Base-by-base conservation (phyloP, 2,113 vertebrate genomes). In the Panurus biarmicus region DNA sequence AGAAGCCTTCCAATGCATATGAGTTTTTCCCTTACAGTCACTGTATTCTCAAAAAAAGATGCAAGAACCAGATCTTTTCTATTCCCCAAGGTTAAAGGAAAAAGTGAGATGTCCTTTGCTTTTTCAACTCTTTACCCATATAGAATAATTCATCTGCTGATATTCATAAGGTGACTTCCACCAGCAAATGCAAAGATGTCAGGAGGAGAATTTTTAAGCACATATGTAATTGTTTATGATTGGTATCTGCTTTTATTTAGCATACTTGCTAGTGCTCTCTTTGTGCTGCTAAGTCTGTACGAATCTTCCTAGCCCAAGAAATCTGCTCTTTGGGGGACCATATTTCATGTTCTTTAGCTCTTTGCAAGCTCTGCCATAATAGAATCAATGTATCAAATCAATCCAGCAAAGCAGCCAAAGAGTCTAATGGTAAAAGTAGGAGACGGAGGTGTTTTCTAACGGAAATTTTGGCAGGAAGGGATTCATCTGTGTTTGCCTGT, bases 131-230 rank as follows among this genome's bases (percentile, higher is more conserved):
- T 82, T 96, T 96, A 90, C 74, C 93, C 90, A 93, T 95, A 95
- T 62, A 97, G 97, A 97, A 97, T 97, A 98, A 98, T 98, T 97
- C 97, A 97, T 97, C 95, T 97, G 85, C 95, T 97, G 95, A 95
- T 97, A 96, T 86, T 96, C 92, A 92, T 96, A 96, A 87, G 89
- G 94, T 97, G 98, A 97, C 97, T 98, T 97, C 93, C 92, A 92
- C 89, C 79, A 80, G 95, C 89, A 96, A 96, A 95, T 84, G 91
- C 87, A 96, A 97, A 95, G 96, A 82, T 95, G 80, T 97, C 92
- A 95, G 87, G 95, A 79, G 93, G 73, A 92, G 93, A 97, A 93
- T 94, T 96, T 94, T 93, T 95, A 97, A 95, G 85, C 89, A 97
- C 87, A 79, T 87, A 79, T 91, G 89, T 96, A 97, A 97, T 97